Base-by-base conservation (phyloP, 2,888 invertebrate genomes). In the Galerucella calmariensis region DNA sequence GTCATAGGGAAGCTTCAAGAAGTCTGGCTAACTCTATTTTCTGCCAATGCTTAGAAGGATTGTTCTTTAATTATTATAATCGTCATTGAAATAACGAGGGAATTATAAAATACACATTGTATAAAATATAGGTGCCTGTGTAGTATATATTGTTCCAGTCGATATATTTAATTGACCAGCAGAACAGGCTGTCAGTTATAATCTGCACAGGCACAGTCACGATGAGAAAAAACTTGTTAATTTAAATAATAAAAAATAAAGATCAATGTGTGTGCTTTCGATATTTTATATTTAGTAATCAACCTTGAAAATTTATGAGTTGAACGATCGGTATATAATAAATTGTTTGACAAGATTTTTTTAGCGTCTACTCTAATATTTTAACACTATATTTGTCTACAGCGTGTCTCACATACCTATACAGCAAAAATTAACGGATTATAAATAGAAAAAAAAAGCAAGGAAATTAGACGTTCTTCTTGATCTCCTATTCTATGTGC, bases 261-360 rank as follows among this genome's bases (percentile, higher is more conserved):
- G 20, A 70, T 70, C 62, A 44, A 41, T 69, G 62, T 62, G 46
- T 51, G 20, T 61, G 46, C 48, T 27, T 59, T 56, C 62, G 16
- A 63, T 11, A 44, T 56, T 56, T 65, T 70, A 65, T 56, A 65
- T 63, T 56, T 62, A 70, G 65, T 35, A 65, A 65, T 65, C 70
- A 61, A 65, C 70, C 70, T 70, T 70, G 70, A 70, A 70, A 53
- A 44, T 44, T 44, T 63, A 12, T 35, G 27, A 70, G 70, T 70
- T 70, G 70, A 70, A 63, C 44, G 70, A 70, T 63, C 70, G 14
- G 48, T 53, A 10, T 53, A 27, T 20, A 11, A 59, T 68, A 56
- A 59, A 69, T 61, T 58, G 14, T 58, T 61, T 44, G 12, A 20
- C 59, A 56, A 56, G 56, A 35, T 27, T 61, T 61, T 27, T 61